These are phyloP conservation scores for Probosciger aterrimus DNA, from an alignment of 2,113 vertebrate species.

Conservation along the genomic window DNA sequence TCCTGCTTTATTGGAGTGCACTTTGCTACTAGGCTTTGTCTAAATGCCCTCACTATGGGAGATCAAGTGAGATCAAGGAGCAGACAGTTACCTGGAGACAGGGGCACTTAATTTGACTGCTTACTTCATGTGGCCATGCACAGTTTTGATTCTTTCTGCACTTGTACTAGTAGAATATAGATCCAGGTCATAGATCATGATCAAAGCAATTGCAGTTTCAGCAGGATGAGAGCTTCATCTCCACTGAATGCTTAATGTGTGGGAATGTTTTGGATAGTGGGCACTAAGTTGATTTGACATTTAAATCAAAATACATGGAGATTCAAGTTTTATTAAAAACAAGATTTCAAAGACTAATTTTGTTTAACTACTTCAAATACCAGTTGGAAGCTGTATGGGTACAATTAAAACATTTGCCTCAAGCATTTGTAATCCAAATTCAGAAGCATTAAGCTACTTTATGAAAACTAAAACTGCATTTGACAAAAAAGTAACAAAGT, in stretches of 20 bases:
- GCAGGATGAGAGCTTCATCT: not conserved
- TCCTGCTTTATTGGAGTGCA: not conserved
- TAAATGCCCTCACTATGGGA: not conserved
- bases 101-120: not conserved
- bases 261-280: not conserved
- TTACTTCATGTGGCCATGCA: not conserved
- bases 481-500: not conserved
- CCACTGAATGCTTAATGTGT: not conserved
- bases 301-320: not conserved
- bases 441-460: not conserved
- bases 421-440: not conserved
- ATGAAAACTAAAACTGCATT: not conserved
- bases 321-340: constrained; percentile 24
- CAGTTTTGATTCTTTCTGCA: not conserved
- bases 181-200: not conserved
- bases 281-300: not conserved
- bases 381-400: not conserved
- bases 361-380: not conserved
- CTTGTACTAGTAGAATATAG: not conserved
- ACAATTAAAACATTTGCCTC: constrained; percentile 25
- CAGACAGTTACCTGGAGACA: not conserved
- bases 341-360: constrained; percentile 1
- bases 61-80: not conserved
- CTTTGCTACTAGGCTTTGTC: not conserved
- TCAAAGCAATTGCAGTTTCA: not conserved